These are phyloP conservation scores for Etheostoma perlongum DNA, from an alignment of 2,797 vertebrate genomes.

Conservation along the genomic window DNA sequence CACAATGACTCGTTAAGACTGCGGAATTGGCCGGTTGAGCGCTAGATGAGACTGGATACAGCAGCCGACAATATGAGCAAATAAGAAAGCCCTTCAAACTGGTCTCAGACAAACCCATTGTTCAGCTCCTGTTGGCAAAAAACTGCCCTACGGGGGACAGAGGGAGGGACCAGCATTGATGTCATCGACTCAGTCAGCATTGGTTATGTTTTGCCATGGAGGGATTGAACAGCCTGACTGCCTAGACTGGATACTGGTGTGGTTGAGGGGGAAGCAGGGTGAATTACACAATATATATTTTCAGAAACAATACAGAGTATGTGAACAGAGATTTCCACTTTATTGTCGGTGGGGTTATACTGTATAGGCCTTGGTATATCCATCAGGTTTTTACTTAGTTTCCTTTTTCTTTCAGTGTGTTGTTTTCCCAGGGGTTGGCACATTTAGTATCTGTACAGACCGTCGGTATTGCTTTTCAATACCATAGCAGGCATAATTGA, in stretches of 20 bases:
- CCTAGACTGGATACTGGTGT: slow-evolving; percentile 48
- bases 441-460: slow-evolving; percentile 59
- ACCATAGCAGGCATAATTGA: slow-evolving; percentile 63
- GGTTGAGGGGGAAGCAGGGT: slow-evolving; percentile 46
- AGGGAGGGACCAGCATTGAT: slow-evolving; percentile 40
- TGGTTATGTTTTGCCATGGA: slow-evolving; percentile 49
- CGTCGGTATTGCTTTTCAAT: slow-evolving; percentile 65
- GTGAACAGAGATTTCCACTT: slow-evolving; percentile 75
- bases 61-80: slow-evolving; percentile 31
- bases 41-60: slow-evolving; percentile 47
- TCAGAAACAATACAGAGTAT: slow-evolving; percentile 78
- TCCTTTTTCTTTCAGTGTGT: slow-evolving; percentile 48
- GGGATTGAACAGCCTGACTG: slow-evolving; percentile 61
- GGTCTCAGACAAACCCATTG: slow-evolving; percentile 47
- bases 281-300: slow-evolving; percentile 81
- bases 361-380: slow-evolving; percentile 82
- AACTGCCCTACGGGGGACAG: slow-evolving; percentile 37
- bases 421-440: slow-evolving; percentile 59
- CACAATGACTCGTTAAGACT: slow-evolving; percentile 54
- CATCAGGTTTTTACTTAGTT: slow-evolving; percentile 70
- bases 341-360: slow-evolving; percentile 74
- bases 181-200: slow-evolving; percentile 40
- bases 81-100: slow-evolving; percentile 50
- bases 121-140: slow-evolving; percentile 46
- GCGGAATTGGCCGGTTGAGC: slow-evolving; percentile 40